Base-by-base conservation (phyloP, 2,113 vertebrate species). In the Pterocles burchelli region DNA sequence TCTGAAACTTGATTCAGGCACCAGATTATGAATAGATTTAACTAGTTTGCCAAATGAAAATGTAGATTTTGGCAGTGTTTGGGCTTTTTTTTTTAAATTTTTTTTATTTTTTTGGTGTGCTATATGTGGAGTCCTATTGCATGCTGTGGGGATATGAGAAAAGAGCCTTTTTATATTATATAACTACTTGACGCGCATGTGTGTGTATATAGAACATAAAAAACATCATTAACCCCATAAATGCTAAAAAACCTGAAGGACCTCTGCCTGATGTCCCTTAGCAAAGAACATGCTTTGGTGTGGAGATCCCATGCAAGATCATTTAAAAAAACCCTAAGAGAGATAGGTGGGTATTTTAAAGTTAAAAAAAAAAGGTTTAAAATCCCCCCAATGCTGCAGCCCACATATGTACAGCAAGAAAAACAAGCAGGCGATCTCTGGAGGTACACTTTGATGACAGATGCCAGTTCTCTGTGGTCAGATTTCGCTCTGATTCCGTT, bases 51-150 rank as follows among this genome's bases (percentile, higher is more conserved):
- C 98, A 99, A 99, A 98, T 73, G 97, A 98, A 98, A 99, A 98
- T 99, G 99, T 99, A 98, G 98, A 97, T 98, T 98, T 99, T 99
- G 99, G 99, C 99, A 97, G 94, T 34, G 88, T 74, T 80, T 96
- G 96, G 96, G 68, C 92, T 98, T 96, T 96, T 97, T 97, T 87
- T 95, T 97, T 77, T 95, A 95, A 94, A 97, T 96, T 96, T 89
- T 96, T 96, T 89, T 96, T 55, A 74, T 91, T 88, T 97, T 97
- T 95, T 52, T 85, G 45, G 72, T 88, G 93, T 96, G 95, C 98
- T 98, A 97, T 98, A 97, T 97, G 97, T 97, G 97, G 94, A 97
- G 98, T 98, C 98, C 97, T 95, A 55, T 98, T 91, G 95, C 98
- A 76, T 95, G 63, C 89, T 21, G 93, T 96, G 96, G 92, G 97